A percentile compares a stretch with the other conserved stretches of the same genome.
Conservation (phyloP, 2,113 vertebrate genomes). For the Chloropsis cyanopogon region DNA sequence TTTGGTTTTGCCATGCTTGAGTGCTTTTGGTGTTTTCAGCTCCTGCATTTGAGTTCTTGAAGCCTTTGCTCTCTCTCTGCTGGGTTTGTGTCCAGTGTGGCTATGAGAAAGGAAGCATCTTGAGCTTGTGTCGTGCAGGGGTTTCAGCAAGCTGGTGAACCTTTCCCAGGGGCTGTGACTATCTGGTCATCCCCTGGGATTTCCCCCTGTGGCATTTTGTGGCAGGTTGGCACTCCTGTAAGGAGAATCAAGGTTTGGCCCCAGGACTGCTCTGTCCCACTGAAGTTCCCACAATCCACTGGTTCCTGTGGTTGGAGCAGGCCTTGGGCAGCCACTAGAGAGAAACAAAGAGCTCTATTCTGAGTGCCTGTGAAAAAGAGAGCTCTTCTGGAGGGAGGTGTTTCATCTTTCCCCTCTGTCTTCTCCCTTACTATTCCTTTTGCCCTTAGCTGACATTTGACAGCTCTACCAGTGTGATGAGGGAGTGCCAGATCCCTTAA, state of each 20-base stretch:
- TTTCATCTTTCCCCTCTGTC: neutral
- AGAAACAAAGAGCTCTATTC: neutral
- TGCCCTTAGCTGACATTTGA: neutral
- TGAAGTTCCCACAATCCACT: neutral
- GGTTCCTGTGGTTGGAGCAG: neutral
- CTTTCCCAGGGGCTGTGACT: neutral
- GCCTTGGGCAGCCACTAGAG: neutral
- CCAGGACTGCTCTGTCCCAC: neutral
- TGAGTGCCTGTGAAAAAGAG: neutral
- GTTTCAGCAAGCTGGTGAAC: neutral
- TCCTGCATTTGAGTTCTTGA: neutral
- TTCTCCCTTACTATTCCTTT: neutral
- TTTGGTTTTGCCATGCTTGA: neutral
- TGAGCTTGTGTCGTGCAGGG: rapidly evolving
- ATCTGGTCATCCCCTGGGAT: rapidly evolving
- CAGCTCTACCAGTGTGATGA: neutral
- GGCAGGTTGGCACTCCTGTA: neutral
- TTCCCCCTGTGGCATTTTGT: neutral
- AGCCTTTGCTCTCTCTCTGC: neutral
- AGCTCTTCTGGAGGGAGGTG: neutral
- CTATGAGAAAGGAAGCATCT: neutral
- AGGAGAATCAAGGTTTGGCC: neutral
- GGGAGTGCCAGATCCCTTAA: rapidly evolving
- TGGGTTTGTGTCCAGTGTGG: neutral
- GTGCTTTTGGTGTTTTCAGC: neutral